phyloP scores from a whole-genome alignment of 92 coral and sea anemone genomes.

The Bergia sp. region DNA sequence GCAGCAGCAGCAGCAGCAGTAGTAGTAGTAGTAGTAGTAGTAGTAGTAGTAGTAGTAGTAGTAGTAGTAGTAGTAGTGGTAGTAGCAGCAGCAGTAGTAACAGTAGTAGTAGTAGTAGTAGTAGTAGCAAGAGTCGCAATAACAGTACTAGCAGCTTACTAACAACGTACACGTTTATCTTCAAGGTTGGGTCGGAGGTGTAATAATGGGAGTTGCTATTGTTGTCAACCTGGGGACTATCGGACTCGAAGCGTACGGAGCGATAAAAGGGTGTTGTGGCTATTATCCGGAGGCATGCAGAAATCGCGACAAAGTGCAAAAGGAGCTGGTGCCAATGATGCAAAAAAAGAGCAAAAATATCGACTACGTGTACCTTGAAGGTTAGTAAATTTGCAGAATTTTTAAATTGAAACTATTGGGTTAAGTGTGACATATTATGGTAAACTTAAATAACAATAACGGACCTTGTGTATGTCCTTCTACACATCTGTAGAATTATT shows the following conservation, averaged over 20 bases:
- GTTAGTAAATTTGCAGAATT: neutral
- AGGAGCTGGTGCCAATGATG: neutral
- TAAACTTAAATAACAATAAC: no score
- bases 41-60: no score
- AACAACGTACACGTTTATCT: neutral
- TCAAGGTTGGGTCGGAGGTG: neutral
- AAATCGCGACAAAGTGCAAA: neutral
- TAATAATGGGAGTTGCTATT: neutral
- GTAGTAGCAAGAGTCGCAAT: neutral
- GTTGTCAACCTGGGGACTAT: neutral
- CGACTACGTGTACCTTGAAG: neutral
- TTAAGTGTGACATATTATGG: no score
- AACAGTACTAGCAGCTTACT: neutral
- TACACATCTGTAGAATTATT: no score
- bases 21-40: no score
- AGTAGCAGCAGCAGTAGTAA: no score
- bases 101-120: neutral
- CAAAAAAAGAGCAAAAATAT: neutral
- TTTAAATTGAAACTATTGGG: no score
- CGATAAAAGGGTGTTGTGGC: conserved; percentile 16
- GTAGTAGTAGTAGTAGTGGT: no score
- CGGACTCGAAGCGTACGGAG: conserved; percentile 19
- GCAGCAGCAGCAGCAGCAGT: no score
- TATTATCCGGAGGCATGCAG: neutral
- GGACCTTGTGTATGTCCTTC: no score